Evolutionary conservation across 2,888 invertebrate genomes (phyloP), one percentile per base, ranked within the genome.

Genomic region (Drosophila nigricruria): DNA sequence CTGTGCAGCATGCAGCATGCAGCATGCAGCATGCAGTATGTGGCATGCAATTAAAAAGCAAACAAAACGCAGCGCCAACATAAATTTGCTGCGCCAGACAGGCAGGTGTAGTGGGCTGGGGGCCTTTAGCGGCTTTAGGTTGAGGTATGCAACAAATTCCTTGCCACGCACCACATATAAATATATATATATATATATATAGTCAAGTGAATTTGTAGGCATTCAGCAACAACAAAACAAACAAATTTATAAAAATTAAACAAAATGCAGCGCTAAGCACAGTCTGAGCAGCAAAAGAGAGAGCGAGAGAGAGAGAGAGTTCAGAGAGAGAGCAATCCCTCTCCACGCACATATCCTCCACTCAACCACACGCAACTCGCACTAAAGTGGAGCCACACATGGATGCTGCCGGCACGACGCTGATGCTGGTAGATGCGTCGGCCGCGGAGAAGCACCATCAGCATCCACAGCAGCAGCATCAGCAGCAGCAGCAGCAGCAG

Each of bases 381-480:
- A 54, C 38, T 45, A 43, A 65, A 56, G 62, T 58, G 63, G 60
- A 63, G 56, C 49, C 47, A 27, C 87, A 73, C 70, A 92, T 92
- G 92, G 91, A 92, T 77, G 82, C 82, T 61, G 78, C 88, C 68
- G 77, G 65, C 42, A 70, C 67, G 30, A 88, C 84, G 76, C 81
- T 92, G 77, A 86, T 92, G 90, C 86, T 91, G 61, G 79, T 89
- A 75, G 90, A 90, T 73, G 89, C 79, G 73, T 75, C 61, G 54
- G 16, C 58, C 62, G 43, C 66, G 30, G 77, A 73, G 25, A 64
- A 70, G 72, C 79, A 66, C 42, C 73, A 69, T 12, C 58, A 62
- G 10, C 63, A 67, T 20, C 30, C 52, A 2, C 63, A 71, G 23
- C 59, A 57, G 4, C 63, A 8, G 23, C 65, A 66, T 6, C 25